These are phyloP conservation scores for Pandion haliaetus DNA, from an alignment of 2,113 vertebrate genomes.

Conservation along the genomic window DNA sequence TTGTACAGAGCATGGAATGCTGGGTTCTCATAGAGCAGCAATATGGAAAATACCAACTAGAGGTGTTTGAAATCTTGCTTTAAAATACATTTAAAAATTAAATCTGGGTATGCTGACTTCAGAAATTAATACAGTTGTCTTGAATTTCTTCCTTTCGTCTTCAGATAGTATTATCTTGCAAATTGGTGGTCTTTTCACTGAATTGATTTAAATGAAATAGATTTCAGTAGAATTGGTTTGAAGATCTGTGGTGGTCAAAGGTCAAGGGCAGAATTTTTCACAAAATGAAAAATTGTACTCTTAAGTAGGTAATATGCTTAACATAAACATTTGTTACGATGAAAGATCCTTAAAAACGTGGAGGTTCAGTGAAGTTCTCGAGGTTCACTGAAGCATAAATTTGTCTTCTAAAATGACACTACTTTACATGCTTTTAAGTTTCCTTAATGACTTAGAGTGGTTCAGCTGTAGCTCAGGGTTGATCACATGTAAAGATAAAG, in stretches of 20 bases:
- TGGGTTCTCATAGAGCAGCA: neutral
- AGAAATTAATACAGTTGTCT: neutral
- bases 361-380: neutral
- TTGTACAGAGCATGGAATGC: neutral
- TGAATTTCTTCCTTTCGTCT: neutral
- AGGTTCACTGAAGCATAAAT: conserved; percentile 1
- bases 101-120: neutral
- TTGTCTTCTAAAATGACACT: neutral
- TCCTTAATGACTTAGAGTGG: conserved; percentile 1
- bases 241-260: neutral
- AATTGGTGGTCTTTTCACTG: neutral
- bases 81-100: neutral
- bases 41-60: neutral
- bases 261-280: neutral
- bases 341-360: conserved; percentile 7
- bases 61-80: neutral
- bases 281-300: neutral
- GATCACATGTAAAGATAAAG: conserved; percentile 11
- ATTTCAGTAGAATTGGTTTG: neutral
- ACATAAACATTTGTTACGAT: neutral
- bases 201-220: neutral
- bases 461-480: neutral
- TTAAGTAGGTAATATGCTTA: neutral
- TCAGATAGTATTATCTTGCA: neutral
- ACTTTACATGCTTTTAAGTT: neutral